Conservation (phyloP, 2,888 invertebrate species). For the Tenthredo distinguenda region DNA sequence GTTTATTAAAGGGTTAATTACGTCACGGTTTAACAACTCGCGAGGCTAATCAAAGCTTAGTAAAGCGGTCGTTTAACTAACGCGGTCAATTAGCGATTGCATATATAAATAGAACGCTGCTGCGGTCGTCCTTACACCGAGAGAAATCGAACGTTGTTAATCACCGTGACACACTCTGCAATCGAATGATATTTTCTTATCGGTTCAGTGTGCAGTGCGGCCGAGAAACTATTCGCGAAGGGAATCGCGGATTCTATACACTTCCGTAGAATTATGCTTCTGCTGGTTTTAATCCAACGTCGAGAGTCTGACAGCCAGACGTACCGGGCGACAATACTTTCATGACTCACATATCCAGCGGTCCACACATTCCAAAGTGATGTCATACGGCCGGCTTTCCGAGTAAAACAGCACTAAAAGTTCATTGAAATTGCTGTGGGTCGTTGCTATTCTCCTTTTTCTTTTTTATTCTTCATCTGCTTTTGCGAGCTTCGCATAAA, state of each 20-base stretch:
- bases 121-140: neutral
- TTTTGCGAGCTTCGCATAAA: neutral
- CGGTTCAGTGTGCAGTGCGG: neutral
- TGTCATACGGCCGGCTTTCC: constrained; percentile 65
- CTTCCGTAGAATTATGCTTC: neutral
- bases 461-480: neutral
- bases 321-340: constrained; percentile 35
- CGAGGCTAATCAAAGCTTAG: neutral
- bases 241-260: neutral
- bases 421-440: constrained; percentile 30
- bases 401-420: constrained; percentile 56
- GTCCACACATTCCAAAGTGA: constrained; percentile 73
- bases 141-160: constrained; percentile 43
- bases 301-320: constrained; percentile 29
- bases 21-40: neutral
- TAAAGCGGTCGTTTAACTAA: neutral
- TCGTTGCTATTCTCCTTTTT: neutral
- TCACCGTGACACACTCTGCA: constrained; percentile 43
- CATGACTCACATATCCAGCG: constrained; percentile 57
- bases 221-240: neutral
- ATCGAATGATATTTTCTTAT: constrained; percentile 33
- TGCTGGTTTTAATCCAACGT: neutral
- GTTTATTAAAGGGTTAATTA: neutral
- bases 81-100: constrained; percentile 12
- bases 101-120: neutral